phyloP scores from a whole-genome alignment of 2,888 invertebrate genomes.

The Hyposoter didymator region DNA sequence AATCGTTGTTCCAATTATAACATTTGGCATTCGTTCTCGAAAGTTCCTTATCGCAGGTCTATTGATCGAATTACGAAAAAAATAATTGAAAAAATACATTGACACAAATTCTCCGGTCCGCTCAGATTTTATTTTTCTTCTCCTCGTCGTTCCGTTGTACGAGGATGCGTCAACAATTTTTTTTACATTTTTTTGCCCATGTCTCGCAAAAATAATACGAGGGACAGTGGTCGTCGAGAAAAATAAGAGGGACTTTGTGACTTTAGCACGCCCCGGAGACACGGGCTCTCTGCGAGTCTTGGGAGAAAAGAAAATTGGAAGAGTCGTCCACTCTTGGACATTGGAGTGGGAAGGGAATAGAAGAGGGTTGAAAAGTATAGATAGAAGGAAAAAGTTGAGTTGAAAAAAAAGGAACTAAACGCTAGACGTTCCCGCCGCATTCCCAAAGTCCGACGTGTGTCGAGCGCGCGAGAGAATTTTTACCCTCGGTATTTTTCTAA shows the following conservation, averaged over 20 bases:
- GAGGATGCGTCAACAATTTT: conserved; percentile 28
- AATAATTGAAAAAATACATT: not conserved
- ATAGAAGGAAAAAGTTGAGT: conserved; percentile 59
- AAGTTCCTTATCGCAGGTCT: conserved; percentile 43
- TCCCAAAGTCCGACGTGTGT: conserved; percentile 25
- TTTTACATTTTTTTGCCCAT: conserved; percentile 3
- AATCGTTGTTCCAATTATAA: not conserved
- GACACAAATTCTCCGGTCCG: conserved; percentile 44
- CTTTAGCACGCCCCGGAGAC: conserved; percentile 66
- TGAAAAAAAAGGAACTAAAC: conserved; percentile 63
- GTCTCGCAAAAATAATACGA: conserved; percentile 49
- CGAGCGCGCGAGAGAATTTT: conserved; percentile 38
- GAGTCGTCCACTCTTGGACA: conserved; percentile 11
- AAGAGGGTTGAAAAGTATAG: conserved; percentile 27
- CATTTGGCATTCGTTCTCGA: conserved; percentile 42
- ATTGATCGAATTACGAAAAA: conserved; percentile 32
- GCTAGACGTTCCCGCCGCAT: conserved; percentile 21
- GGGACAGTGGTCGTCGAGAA: conserved; percentile 43
- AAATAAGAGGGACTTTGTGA: conserved; percentile 64
- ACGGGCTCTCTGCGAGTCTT: conserved; percentile 25
- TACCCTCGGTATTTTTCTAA: conserved; percentile 31
- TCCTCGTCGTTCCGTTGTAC: not conserved
- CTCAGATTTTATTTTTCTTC: conserved; percentile 5
- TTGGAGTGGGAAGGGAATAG: not conserved
- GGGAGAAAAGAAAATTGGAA: conserved; percentile 46